phyloP scores from a whole-genome alignment of 2,113 vertebrate genomes.

The Campylorhamphus procurvoides region DNA sequence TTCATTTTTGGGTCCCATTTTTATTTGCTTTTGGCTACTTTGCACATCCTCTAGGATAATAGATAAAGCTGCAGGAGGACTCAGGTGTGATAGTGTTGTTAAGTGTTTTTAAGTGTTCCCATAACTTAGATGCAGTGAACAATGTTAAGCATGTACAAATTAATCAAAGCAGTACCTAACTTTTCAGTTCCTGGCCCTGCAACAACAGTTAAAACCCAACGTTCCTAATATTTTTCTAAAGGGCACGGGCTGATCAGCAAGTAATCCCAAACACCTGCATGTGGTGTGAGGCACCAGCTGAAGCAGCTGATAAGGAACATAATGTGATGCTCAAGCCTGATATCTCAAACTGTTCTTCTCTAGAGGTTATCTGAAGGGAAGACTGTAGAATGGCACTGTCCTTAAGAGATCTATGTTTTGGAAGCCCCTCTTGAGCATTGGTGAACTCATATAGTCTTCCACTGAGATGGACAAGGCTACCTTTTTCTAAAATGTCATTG shows the following conservation, averaged over 20 bases:
- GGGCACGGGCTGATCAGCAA: neutral
- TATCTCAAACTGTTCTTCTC: conserved; percentile 6
- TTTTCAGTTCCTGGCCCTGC: neutral
- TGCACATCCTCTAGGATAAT: neutral
- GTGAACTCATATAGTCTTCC: neutral
- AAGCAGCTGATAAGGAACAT: conserved; percentile 33
- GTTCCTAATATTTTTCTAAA: neutral
- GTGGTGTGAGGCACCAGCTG: neutral
- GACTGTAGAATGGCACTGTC: neutral
- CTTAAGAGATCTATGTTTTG: neutral
- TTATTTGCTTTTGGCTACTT: neutral
- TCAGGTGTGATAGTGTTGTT: neutral
- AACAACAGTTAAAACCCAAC: neutral
- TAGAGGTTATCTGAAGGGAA: conserved; percentile 20
- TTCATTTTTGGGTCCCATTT: neutral
- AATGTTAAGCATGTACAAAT: neutral
- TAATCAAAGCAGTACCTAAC: conserved; percentile 5
- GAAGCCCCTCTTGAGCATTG: neutral
- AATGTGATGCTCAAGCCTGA: neutral
- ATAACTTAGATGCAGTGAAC: conserved; percentile 6
- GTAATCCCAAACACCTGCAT: neutral
- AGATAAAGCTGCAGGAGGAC: neutral
- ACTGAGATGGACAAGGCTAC: neutral
- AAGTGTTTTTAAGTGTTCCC: neutral
- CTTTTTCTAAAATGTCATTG: neutral